These are phyloP conservation scores for Pollenia griseotomentosa DNA, from an alignment of 2,888 invertebrate genomes.

Conservation along the genomic window DNA sequence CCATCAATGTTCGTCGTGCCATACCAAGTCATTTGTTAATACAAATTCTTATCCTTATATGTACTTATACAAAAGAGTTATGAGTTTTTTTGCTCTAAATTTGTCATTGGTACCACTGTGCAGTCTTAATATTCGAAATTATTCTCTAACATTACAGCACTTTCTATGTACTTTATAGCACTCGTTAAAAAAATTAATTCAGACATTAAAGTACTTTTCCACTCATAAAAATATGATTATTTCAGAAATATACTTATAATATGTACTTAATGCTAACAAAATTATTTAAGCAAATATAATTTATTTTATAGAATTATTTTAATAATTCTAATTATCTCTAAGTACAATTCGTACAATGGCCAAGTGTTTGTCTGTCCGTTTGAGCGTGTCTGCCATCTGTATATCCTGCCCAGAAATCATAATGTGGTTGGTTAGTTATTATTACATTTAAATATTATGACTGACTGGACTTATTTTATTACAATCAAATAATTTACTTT, in stretches of 20 bases:
- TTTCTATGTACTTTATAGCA: background rate
- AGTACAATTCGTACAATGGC: slow-evolving; percentile 36
- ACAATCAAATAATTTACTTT: slow-evolving; percentile 63
- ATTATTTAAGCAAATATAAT: slow-evolving; percentile 25
- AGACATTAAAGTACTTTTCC: background rate
- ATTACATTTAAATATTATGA: slow-evolving; percentile 69
- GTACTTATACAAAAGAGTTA: no score
- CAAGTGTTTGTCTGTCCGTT: slow-evolving; percentile 15
- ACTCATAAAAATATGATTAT: slow-evolving; percentile 21
- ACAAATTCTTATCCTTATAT: no score
- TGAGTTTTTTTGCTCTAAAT: no score
- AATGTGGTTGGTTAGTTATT: slow-evolving; percentile 51
- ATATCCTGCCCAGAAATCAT: slow-evolving; percentile 4
- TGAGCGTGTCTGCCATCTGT: slow-evolving; percentile 19
- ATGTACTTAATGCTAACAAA: slow-evolving; percentile 1
- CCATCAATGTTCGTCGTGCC: no score
- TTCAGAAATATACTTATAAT: background rate
- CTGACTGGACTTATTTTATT: slow-evolving; percentile 62
- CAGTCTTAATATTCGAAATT: background rate
- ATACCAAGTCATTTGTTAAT: no score
- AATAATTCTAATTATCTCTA: slow-evolving; percentile 59
- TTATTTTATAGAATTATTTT: slow-evolving; percentile 26
- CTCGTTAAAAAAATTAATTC: background rate
- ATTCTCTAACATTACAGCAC: background rate
- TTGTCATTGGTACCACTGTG: no score